A percentile compares a stretch with the other conserved stretches of the same genome.
Conservation (phyloP, 2,797 vertebrate genomes). For the Macrochelys suwanniensis region DNA sequence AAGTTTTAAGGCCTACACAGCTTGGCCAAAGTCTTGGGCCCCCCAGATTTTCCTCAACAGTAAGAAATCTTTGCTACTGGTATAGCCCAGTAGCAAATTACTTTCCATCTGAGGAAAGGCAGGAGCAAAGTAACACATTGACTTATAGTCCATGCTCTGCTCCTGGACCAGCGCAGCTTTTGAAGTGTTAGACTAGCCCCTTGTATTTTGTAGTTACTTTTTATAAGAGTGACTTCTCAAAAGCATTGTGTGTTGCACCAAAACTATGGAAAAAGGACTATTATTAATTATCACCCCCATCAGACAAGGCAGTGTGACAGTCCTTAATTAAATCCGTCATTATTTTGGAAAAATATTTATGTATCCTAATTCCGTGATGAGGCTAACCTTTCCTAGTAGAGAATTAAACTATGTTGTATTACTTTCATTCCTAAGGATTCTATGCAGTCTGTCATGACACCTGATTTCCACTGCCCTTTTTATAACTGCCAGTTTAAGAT, state of each 20-base stretch:
- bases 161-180: background rate
- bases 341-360: constrained; percentile 4
- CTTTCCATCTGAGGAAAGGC: background rate
- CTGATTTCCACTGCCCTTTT: constrained; percentile 32
- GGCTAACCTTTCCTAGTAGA: constrained; percentile 10
- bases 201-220: background rate
- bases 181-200: background rate
- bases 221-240: background rate
- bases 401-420: background rate
- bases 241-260: background rate
- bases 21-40: too few species aligned
- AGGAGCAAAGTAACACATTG: background rate
- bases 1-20: too few species aligned
- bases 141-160: background rate
- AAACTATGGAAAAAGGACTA: background rate
- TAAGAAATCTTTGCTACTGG: background rate
- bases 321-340: constrained; percentile 11
- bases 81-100: background rate
- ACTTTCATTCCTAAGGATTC: constrained; percentile 16
- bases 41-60: too few species aligned
- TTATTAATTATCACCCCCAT: background rate
- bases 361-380: constrained; percentile 12
- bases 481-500: background rate
- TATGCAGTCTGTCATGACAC: background rate
- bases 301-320: background rate